Conservation (phyloP, 2,113 vertebrate species). For the Bombycilla garrulus region DNA sequence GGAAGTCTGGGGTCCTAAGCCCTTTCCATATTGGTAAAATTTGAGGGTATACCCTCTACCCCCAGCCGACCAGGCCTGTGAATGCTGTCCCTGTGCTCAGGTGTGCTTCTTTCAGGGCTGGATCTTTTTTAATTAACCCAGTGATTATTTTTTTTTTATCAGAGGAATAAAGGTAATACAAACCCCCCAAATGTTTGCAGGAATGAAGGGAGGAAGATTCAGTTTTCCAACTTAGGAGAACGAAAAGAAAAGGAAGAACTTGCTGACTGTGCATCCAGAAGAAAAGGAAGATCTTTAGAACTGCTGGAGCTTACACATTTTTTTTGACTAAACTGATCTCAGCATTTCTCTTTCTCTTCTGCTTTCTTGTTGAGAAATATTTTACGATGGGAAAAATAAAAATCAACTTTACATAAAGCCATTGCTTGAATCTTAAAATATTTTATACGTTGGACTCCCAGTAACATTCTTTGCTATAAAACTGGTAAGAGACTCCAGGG, state of each 20-base stretch:
- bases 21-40: not conserved
- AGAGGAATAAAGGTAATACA: not conserved
- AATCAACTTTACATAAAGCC: not conserved
- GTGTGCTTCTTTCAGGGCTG: not conserved
- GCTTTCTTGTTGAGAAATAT: not conserved
- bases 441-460: not conserved
- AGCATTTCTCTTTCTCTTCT: not conserved
- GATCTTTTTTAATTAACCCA: not conserved
- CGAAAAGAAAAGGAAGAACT: not conserved
- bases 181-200: not conserved
- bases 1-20: not conserved
- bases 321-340: not conserved
- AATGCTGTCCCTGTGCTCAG: not conserved
- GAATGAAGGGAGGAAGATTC: not conserved
- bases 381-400: not conserved
- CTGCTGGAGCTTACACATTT: not conserved
- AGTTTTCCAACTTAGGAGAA: not conserved
- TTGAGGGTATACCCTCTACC: not conserved
- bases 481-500: not conserved
- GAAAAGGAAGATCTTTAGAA: not conserved
- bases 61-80: rapidly evolving
- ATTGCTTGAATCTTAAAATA: not conserved
- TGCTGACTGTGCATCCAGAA: not conserved
- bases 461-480: not conserved
- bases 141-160: not conserved